phyloP scores from a whole-genome alignment of 2,113 vertebrate species.

The Gobio gobio region DNA sequence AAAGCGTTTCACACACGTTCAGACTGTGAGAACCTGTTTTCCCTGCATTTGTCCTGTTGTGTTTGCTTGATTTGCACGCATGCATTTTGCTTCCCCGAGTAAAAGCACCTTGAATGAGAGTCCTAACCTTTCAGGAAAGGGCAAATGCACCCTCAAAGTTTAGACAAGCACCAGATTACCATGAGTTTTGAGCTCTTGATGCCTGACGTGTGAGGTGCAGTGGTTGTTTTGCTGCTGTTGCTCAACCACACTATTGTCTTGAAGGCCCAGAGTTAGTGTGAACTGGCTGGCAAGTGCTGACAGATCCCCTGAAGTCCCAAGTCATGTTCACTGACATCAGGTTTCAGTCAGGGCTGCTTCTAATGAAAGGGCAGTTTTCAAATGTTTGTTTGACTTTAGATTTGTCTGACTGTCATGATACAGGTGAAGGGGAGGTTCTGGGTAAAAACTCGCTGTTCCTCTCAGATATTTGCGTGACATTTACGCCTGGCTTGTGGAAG shows the following conservation, averaged over 20 bases:
- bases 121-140: background rate
- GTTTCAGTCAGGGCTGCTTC: background rate
- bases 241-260: constrained; percentile 34
- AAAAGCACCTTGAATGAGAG: background rate
- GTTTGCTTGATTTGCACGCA: constrained; percentile 56
- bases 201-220: background rate
- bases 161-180: background rate
- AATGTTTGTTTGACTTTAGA: constrained; percentile 16
- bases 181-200: constrained; percentile 25
- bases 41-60: constrained; percentile 51
- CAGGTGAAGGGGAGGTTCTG: background rate
- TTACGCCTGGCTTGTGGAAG: background rate
- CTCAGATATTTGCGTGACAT: background rate
- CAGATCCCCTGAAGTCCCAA: constrained; percentile 20
- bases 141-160: background rate
- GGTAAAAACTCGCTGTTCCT: background rate
- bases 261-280: constrained; percentile 1
- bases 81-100: background rate
- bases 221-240: background rate
- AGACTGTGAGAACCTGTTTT: constrained; percentile 76
- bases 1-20: constrained; percentile 27
- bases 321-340: constrained; percentile 14
- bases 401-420: background rate
- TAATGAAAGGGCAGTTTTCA: background rate
- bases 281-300: constrained; percentile 40